Percentiles rank a stretch among this genome's conserved stretches.
Conservation (phyloP, 2,113 vertebrate species). For the Otocyon megalotis region DNA sequence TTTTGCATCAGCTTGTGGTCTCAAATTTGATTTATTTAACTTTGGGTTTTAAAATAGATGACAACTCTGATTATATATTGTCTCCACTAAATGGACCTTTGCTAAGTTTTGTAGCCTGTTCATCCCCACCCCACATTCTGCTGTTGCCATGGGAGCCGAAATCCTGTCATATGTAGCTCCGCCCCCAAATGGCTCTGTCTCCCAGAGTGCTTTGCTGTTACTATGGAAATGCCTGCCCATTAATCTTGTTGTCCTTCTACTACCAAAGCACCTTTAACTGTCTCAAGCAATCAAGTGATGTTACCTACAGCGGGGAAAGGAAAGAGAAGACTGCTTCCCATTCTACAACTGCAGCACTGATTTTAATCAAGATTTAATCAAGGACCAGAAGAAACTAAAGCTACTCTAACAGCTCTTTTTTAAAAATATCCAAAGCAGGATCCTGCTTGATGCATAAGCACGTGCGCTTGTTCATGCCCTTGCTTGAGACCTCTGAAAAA, state of each 20-base stretch:
- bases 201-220: constrained; percentile 82
- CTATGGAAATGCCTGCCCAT: constrained; percentile 82
- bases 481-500: constrained; percentile 38
- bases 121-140: constrained; percentile 61
- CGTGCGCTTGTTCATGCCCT: constrained; percentile 26
- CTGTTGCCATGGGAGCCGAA: constrained; percentile 73
- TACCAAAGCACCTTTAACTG: constrained; percentile 79
- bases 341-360: constrained; percentile 64
- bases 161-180: constrained; percentile 63
- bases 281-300: constrained; percentile 81
- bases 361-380: constrained; percentile 82
- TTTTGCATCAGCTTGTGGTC: constrained; percentile 79
- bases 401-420: constrained; percentile 24
- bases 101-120: constrained; percentile 42
- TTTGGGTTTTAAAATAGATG: constrained; percentile 71
- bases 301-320: constrained; percentile 70
- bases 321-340: constrained; percentile 54
- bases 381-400: constrained; percentile 59
- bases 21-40: constrained; percentile 84
- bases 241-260: constrained; percentile 82
- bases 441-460: background rate
- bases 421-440: constrained; percentile 46
- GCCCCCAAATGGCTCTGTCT: constrained; percentile 47
- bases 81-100: constrained; percentile 5
- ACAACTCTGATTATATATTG: constrained; percentile 72